phyloP scores from a whole-genome alignment of 2,113 vertebrate species.

The Ctenomys sociabilis region DNA sequence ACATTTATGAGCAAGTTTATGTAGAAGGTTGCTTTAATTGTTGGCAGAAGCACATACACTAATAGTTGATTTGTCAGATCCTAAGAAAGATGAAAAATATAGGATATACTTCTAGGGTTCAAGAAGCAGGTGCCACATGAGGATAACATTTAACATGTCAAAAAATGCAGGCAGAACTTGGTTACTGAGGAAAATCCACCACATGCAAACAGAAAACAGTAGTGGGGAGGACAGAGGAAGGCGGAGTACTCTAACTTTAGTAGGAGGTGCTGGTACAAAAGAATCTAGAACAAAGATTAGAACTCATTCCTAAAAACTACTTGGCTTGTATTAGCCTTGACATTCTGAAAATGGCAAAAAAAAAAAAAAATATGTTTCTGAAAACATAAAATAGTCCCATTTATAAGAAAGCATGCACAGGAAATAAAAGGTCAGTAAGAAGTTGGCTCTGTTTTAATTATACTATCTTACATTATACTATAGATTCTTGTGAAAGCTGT shows the following conservation, averaged over 20 bases:
- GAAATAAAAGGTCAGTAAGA: neutral
- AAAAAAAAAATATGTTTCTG: neutral
- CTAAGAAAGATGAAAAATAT: conserved; percentile 17
- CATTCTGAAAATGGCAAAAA: neutral
- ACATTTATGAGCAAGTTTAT: neutral
- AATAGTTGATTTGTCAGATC: neutral
- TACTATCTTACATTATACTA: neutral
- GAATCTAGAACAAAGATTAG: conserved; percentile 25
- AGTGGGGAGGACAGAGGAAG: neutral
- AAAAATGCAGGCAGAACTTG: neutral
- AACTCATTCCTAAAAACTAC: conserved; percentile 26
- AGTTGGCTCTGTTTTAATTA: neutral
- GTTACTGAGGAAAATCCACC: neutral
- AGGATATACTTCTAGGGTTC: neutral
- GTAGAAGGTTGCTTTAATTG: neutral
- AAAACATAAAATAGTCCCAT: neutral
- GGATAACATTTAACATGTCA: neutral
- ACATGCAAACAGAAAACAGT: neutral
- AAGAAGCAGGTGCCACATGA: neutral
- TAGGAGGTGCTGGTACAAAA: neutral
- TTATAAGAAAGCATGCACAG: neutral
- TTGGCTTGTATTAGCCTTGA: neutral
- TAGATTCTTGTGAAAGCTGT: neutral
- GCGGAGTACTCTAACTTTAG: neutral
- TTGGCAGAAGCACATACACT: neutral